Evolutionary conservation across 2,888 invertebrate genomes (phyloP), one percentile per base, ranked within the genome.

Genomic region (Tetheella fluctuosa): DNA sequence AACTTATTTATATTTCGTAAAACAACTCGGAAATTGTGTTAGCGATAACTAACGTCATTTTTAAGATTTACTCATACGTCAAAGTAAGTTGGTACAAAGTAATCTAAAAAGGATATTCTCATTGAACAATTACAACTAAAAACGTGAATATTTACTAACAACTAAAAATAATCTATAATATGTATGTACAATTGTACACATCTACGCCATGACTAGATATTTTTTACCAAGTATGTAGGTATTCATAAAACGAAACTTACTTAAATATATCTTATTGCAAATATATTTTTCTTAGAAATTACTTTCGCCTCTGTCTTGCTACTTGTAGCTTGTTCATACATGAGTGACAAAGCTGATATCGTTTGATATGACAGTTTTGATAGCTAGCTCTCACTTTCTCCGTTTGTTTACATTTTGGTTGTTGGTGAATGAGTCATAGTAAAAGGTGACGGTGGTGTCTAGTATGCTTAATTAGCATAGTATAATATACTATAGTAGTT

Each of bases 291-390:
- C 66, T 17, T 15, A 34, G 69, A 71, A n/a, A 69, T 59, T 52
- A 68, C 69, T 71, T 71, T 71, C 71, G 57, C 67, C 59, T 13
- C 13, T 34, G 34, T 34, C 34, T 34, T 13, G 34, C 13, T 34
- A 13, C 13, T 34, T 12, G 34, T 61, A 10, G 30, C 13, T 59
- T 63, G 39, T 42, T 15, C 39, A 59, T 59, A 54, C 39, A 20
- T 59, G 62, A 64, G 60, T 64, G 67, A 66, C 64, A 66, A 58
- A 28, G 52, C 20, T 56, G 20, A 39, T 58, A 54, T 48, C 48
- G 20, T 57, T 52, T 56, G 52, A 57, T 23, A 54, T 61, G 61
- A 63, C 65, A 61, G 60, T 12, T 59, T 48, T 20, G 48, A 48
- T 20, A 48, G 48, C 10, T 17, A 17, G 8, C 20, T 57, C 61